These are phyloP conservation scores for Xyrauchen texanus DNA, from an alignment of 2,113 vertebrate genomes.

Conservation along the genomic window DNA sequence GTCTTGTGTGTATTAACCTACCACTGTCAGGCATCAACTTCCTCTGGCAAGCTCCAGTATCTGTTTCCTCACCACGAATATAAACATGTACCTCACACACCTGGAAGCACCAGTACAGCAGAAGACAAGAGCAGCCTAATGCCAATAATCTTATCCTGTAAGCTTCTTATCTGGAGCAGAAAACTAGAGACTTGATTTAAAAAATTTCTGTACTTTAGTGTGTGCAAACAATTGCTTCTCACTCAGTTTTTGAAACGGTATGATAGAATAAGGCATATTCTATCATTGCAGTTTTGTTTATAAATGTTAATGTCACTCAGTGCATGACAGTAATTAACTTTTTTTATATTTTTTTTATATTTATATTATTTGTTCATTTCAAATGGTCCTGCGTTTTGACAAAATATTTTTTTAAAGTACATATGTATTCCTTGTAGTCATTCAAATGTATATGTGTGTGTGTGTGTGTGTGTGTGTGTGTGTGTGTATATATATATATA, in stretches of 20 bases:
- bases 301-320: neutral
- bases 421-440: no score
- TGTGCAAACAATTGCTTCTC: neutral
- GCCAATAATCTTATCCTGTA: slow-evolving; percentile 19
- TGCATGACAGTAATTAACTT: neutral
- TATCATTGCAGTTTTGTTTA: neutral
- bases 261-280: neutral
- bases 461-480: no score
- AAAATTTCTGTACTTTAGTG: neutral
- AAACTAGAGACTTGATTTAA: neutral
- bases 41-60: neutral
- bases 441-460: no score
- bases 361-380: neutral
- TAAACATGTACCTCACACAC: slow-evolving; percentile 65
- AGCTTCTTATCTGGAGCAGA: neutral
- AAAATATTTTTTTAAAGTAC: no score
- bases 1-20: slow-evolving; percentile 11
- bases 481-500: no score
- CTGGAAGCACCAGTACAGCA: slow-evolving; percentile 45
- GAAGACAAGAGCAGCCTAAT: slow-evolving; percentile 55
- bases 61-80: slow-evolving; percentile 41
- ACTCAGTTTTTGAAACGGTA: neutral
- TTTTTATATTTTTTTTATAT: neutral
- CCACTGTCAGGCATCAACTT: slow-evolving; percentile 18
- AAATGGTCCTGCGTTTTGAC: no score